Conservation (phyloP, 2,113 vertebrate species). For the Chloebia gouldiae region DNA sequence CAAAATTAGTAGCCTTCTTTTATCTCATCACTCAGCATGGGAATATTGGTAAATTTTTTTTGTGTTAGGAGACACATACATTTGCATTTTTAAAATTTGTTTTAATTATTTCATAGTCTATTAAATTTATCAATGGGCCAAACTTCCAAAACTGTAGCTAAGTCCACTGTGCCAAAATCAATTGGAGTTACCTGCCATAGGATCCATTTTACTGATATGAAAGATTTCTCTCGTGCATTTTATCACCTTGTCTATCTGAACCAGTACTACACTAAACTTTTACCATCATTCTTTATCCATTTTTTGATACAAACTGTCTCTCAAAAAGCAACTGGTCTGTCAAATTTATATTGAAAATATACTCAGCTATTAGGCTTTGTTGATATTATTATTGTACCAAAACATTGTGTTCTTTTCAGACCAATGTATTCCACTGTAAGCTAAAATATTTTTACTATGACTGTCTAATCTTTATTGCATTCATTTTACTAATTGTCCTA, state of each 20-base stretch:
- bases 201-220: neutral
- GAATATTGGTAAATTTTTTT: neutral
- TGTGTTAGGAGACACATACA: neutral
- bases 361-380: neutral
- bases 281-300: neutral
- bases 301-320: neutral
- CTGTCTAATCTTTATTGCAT: neutral
- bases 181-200: neutral
- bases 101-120: neutral
- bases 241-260: neutral
- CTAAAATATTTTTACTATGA: neutral
- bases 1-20: neutral
- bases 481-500: neutral
- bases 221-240: neutral
- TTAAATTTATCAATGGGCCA: neutral
- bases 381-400: neutral
- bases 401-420: neutral
- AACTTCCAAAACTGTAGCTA: neutral
- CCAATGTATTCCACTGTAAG: neutral
- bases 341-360: neutral
- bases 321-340: neutral
- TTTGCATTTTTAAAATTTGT: neutral
- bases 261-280: neutral
- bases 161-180: neutral
- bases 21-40: neutral